Evolutionary conservation across 2,797 vertebrate species (phyloP).

Genomic region (Pseudochaenichthys georgianus): DNA sequence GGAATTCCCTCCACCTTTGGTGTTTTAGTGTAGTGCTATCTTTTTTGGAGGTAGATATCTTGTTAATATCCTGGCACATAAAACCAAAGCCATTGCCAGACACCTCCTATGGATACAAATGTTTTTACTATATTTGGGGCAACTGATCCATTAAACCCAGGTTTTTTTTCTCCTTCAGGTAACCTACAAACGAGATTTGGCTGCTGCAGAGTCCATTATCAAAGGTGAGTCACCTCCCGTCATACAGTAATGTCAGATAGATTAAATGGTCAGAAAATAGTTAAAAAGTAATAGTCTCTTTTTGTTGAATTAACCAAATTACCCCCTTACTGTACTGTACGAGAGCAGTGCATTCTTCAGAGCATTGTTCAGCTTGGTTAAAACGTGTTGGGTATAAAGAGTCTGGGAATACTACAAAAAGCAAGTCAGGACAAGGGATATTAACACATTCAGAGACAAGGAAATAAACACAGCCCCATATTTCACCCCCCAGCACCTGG

Average conservation of each 20-base stretch:
- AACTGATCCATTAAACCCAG: not conserved
- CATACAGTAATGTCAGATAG: constrained; percentile 8
- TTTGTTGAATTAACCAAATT: constrained; percentile 48
- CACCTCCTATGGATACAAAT: not conserved
- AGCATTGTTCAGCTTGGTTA: constrained; percentile 56
- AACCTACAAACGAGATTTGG: constrained; percentile 95
- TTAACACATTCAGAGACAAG: constrained; percentile 64
- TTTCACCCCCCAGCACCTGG: constrained; percentile 72
- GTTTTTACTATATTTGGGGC: not conserved
- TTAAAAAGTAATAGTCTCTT: constrained; percentile 28
- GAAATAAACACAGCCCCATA: constrained; percentile 63
- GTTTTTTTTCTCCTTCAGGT: constrained; percentile 87
- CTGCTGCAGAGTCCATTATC: constrained; percentile 94
- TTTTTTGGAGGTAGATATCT: not conserved
- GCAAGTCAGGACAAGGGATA: constrained; percentile 75
- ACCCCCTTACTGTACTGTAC: constrained; percentile 18
- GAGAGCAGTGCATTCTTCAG: constrained; percentile 42
- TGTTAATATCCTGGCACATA: not conserved
- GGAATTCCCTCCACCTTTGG: not conserved
- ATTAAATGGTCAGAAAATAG: constrained; percentile 27
- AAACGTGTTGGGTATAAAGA: constrained; percentile 41
- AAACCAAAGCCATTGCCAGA: not conserved
- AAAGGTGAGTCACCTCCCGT: constrained; percentile 88
- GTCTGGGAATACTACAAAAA: constrained; percentile 62
- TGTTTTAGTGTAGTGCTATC: not conserved